Percentiles rank a stretch among this genome's conserved stretches.
Conservation (phyloP, 2,888 invertebrate genomes). For the Lathronympha strigana region DNA sequence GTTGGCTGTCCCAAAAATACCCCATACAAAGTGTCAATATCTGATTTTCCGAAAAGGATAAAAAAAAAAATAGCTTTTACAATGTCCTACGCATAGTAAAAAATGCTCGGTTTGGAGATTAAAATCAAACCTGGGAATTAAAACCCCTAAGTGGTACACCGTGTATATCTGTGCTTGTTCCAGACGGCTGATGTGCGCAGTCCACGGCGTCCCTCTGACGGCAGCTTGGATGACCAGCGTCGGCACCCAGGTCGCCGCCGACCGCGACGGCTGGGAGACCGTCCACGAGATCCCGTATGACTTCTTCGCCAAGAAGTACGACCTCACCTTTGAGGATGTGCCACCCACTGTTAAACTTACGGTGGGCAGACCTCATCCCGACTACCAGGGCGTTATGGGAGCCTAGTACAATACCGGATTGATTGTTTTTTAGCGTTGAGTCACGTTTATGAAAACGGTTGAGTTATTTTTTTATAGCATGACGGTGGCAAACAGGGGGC, state of each 20-base stretch:
- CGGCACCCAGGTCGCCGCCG: constrained; percentile 53
- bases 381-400: background rate
- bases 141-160: too few species aligned
- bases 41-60: too few species aligned
- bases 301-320: constrained; percentile 48
- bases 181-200: constrained; percentile 54
- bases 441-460: too few species aligned
- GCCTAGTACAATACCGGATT: background rate
- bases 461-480: too few species aligned
- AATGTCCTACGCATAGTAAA: too few species aligned
- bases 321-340: constrained; percentile 46
- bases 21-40: too few species aligned
- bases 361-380: constrained; percentile 42
- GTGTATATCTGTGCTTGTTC: background rate
- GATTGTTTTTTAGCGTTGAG: too few species aligned
- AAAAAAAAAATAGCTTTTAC: too few species aligned
- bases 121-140: too few species aligned
- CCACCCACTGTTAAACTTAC: constrained; percentile 52
- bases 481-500: too few species aligned
- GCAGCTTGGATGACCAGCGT: constrained; percentile 52
- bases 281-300: constrained; percentile 46
- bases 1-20: too few species aligned
- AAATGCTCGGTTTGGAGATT: too few species aligned
- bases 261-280: constrained; percentile 52
- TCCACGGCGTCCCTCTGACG: constrained; percentile 51